These are phyloP conservation scores for Drosophila nebulosa DNA, from an alignment of 1,140 invertebrate genomes.

Conservation along the genomic window DNA sequence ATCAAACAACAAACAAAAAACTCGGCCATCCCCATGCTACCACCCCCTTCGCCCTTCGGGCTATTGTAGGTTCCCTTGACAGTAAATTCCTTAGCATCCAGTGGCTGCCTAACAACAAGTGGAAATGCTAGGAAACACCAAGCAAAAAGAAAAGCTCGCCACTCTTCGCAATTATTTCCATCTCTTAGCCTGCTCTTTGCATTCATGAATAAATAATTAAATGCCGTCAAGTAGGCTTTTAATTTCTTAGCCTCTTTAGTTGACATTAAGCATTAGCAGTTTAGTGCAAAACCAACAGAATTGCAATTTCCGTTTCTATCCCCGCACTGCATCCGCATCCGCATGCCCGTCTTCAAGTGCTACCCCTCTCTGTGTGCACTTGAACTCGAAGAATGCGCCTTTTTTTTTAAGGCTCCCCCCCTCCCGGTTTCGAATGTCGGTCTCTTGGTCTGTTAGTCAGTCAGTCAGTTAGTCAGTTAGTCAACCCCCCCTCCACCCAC, in stretches of 20 bases:
- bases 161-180: slow-evolving; percentile 19
- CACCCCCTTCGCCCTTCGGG: not conserved
- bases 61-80: slow-evolving; percentile 36
- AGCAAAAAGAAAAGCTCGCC: slow-evolving; percentile 3
- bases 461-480: slow-evolving; percentile 27
- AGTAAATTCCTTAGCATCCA: slow-evolving; percentile 67
- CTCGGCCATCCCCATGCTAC: slow-evolving; percentile 10
- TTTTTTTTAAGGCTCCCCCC: slow-evolving; percentile 22
- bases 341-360: not conserved
- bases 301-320: slow-evolving; percentile 30
- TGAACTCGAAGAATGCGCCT: slow-evolving; percentile 61
- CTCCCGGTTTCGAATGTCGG: slow-evolving; percentile 9
- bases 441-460: slow-evolving; percentile 28
- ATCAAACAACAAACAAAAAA: slow-evolving; percentile 61
- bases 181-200: slow-evolving; percentile 14
- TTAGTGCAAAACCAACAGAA: slow-evolving; percentile 23
- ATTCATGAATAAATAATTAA: slow-evolving; percentile 69
- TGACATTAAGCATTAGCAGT: slow-evolving; percentile 26
- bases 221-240: slow-evolving; percentile 65
- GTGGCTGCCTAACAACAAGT: slow-evolving; percentile 19
- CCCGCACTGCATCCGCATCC: slow-evolving; percentile 13
- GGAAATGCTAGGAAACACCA: not conserved
- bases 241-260: slow-evolving; percentile 40
- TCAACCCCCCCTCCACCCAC: slow-evolving; percentile 7
- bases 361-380: slow-evolving; percentile 15